A percentile compares a stretch with the other conserved stretches of the same genome.
phyloP scores from a whole-genome alignment of 2,888 invertebrate species.

The Criorhina ranunculi region DNA sequence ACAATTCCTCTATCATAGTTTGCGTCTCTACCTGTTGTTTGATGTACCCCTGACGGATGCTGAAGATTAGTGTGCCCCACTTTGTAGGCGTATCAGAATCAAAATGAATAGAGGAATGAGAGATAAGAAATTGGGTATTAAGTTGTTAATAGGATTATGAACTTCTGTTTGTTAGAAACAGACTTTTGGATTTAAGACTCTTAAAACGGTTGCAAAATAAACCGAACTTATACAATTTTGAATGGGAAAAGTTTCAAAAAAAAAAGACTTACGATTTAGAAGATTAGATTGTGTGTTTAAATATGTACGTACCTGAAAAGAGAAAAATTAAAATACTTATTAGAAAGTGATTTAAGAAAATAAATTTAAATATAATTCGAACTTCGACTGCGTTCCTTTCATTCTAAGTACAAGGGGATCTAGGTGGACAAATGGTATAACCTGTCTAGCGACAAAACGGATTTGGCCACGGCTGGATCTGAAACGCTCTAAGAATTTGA shows the following conservation, averaged over 20 bases:
- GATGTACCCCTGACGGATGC: slow-evolving; percentile 27
- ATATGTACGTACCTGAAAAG: slow-evolving; percentile 51
- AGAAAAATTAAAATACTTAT: neutral
- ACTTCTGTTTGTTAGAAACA: slow-evolving; percentile 52
- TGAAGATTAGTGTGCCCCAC: slow-evolving; percentile 19
- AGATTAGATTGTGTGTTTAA: neutral
- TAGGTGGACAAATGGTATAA: no score
- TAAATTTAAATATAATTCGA: no score
- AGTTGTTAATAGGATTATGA: slow-evolving; percentile 58
- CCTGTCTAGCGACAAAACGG: no score
- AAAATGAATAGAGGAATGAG: slow-evolving; percentile 18
- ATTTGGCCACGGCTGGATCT: no score
- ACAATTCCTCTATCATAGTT: neutral
- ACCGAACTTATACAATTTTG: neutral
- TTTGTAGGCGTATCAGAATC: slow-evolving; percentile 33
- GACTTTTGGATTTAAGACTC: neutral
- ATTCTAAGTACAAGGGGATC: no score
- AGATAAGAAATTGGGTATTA: slow-evolving; percentile 65
- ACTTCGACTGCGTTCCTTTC: no score
- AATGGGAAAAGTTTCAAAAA: neutral
- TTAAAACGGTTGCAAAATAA: slow-evolving; percentile 12
- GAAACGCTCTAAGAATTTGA: no score
- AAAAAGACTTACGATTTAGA: slow-evolving; percentile 10
- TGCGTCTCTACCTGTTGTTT: slow-evolving; percentile 15
- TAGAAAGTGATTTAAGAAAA: neutral